A percentile compares a stretch with the other conserved stretches of the same genome.
phyloP scores from a whole-genome alignment of 2,888 invertebrate species.

The Himalopsyche kuldschensis region DNA sequence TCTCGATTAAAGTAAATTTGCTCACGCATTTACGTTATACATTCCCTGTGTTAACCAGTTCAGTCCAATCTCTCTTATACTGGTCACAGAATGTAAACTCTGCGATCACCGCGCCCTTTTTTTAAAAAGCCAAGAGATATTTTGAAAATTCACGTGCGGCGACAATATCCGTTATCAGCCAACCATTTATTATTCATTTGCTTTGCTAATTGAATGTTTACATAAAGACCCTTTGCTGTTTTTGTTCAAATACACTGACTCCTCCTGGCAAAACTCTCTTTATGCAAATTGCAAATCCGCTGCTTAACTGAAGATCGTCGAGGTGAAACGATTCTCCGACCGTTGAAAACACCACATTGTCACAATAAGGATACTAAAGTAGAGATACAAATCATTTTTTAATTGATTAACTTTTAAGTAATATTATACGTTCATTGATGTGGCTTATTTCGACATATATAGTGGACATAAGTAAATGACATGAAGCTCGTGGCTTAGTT shows the following conservation, averaged over 20 bases:
- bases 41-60: no score
- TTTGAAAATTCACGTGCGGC: neutral
- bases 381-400: no score
- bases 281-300: neutral
- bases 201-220: slow-evolving; percentile 36
- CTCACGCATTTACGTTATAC: no score
- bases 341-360: no score
- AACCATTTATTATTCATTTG: slow-evolving; percentile 29
- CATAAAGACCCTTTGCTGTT: slow-evolving; percentile 24
- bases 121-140: neutral
- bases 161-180: neutral
- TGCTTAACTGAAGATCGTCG: neutral
- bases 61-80: neutral
- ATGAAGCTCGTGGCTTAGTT: no score
- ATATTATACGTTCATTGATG: no score
- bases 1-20: no score
- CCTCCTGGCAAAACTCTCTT: neutral
- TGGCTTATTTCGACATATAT: no score
- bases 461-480: no score
- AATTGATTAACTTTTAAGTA: no score
- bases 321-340: neutral
- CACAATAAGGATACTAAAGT: no score
- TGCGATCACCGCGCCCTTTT: neutral
- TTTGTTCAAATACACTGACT: slow-evolving; percentile 16
- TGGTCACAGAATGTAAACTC: neutral